Percentiles rank a stretch among this genome's conserved stretches.
phyloP scores from a whole-genome alignment of 2,797 vertebrate species.

The Lithobates sylvaticus region DNA sequence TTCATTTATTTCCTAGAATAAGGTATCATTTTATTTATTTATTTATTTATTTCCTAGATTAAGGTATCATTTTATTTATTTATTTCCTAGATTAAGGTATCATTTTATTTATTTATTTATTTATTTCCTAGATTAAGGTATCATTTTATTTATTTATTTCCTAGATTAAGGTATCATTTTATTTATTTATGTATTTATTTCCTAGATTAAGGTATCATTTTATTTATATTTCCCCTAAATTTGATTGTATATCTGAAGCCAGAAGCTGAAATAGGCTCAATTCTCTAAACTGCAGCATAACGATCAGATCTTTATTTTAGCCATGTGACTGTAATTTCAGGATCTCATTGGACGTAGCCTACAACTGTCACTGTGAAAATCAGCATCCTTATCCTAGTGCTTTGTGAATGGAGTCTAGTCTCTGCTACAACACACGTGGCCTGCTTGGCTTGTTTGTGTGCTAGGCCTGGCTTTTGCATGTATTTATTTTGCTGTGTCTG shows the following conservation, averaged over 20 bases:
- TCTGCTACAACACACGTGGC: not conserved
- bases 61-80: too few species aligned
- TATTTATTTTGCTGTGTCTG: not conserved
- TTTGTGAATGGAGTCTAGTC: not conserved
- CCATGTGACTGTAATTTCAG: not conserved
- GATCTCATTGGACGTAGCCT: not conserved
- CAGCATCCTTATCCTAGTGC: not conserved
- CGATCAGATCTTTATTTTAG: not conserved
- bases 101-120: too few species aligned
- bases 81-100: too few species aligned
- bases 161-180: too few species aligned
- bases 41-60: too few species aligned
- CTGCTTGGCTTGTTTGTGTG: not conserved
- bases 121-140: too few species aligned
- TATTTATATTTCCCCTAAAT: too few species aligned
- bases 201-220: too few species aligned
- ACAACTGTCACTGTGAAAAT: not conserved
- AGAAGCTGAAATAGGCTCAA: not conserved
- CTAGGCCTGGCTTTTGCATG: not conserved
- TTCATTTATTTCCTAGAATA: too few species aligned
- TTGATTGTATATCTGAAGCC: not conserved
- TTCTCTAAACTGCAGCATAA: not conserved
- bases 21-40: too few species aligned
- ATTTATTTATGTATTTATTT: too few species aligned
- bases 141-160: too few species aligned